Evolutionary conservation across 2,888 invertebrate genomes (phyloP).

Genomic region (Busseola fusca): DNA sequence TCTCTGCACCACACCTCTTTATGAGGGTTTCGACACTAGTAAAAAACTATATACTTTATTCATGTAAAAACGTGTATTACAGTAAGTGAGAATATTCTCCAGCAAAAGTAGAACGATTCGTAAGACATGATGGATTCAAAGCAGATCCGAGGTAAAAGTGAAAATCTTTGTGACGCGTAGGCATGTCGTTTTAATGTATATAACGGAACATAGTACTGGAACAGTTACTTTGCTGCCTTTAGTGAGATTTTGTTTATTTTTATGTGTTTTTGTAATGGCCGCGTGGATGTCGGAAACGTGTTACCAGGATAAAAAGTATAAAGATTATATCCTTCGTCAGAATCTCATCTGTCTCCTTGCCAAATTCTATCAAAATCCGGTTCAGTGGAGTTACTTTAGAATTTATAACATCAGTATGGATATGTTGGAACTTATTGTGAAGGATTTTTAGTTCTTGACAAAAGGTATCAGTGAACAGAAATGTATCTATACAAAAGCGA

Average conservation of each 20-base stretch:
- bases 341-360: background rate
- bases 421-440: background rate
- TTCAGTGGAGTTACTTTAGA: background rate
- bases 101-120: constrained; percentile 39
- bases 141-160: constrained; percentile 58
- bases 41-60: constrained; percentile 17
- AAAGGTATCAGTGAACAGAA: background rate
- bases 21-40: background rate
- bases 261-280: background rate
- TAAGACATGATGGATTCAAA: constrained; percentile 53
- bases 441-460: background rate
- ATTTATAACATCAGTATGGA: background rate
- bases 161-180: constrained; percentile 42
- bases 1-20: no score
- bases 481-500: background rate
- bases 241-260: constrained; percentile 16
- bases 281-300: background rate
- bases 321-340: background rate
- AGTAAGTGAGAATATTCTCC: constrained; percentile 40
- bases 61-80: constrained; percentile 28
- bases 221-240: constrained; percentile 36
- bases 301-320: background rate
- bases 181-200: constrained; percentile 48
- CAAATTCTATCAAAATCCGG: background rate
- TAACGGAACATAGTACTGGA: constrained; percentile 42